Evolutionary conservation across 2,797 vertebrate species (phyloP).

Genomic region (Dromococcyx pavoninus): DNA sequence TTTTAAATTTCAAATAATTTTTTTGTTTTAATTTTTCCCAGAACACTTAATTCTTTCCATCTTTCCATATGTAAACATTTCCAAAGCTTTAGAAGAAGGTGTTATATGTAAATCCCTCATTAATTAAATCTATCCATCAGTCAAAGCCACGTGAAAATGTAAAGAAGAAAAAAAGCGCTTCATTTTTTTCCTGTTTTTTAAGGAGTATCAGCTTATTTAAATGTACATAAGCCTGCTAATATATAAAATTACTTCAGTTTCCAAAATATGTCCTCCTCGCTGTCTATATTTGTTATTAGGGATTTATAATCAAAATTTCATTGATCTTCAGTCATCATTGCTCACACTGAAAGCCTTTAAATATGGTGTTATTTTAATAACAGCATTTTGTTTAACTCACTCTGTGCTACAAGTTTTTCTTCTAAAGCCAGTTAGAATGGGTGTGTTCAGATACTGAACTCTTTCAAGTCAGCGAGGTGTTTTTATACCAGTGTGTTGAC

Average conservation of each 20-base stretch:
- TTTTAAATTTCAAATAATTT: background rate
- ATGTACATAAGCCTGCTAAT: background rate
- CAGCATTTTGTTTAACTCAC: background rate
- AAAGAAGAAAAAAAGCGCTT: background rate
- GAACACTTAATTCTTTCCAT: background rate
- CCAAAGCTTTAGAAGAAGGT: background rate
- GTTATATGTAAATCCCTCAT: background rate
- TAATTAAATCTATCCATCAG: background rate
- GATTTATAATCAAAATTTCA: background rate
- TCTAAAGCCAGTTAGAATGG: background rate
- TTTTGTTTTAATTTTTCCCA: background rate
- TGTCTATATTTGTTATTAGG: background rate
- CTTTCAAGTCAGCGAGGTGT: background rate
- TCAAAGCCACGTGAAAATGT: background rate
- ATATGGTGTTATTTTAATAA: background rate
- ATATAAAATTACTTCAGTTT: background rate
- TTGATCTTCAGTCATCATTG: background rate
- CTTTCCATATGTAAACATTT: background rate
- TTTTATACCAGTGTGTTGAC: background rate
- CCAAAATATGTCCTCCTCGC: background rate
- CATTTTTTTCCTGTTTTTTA: accelerated
- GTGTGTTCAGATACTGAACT: background rate
- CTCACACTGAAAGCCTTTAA: background rate
- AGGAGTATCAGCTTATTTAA: background rate
- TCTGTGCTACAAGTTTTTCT: background rate